Percentiles rank a stretch among this genome's conserved stretches.
phyloP scores from a whole-genome alignment of 1,140 invertebrate genomes.

The Phenacoccus solenopsis region DNA sequence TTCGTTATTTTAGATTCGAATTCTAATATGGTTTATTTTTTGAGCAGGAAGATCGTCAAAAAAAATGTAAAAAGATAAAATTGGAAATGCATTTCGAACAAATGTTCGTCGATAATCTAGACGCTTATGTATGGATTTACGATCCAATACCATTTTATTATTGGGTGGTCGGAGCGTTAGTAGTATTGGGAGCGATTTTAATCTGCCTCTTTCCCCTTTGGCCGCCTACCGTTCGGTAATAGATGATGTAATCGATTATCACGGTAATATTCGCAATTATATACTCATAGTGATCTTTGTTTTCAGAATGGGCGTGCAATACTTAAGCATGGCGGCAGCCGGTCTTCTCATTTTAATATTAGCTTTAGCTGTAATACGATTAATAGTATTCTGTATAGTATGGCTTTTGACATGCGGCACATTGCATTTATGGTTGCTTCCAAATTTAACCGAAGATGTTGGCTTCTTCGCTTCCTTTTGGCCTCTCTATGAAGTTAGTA shows the following conservation, averaged over 20 bases:
- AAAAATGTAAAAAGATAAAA: slow-evolving; percentile 53
- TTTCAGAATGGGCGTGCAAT: slow-evolving; percentile 82
- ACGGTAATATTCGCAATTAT: background rate
- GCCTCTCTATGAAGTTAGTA: slow-evolving; percentile 79
- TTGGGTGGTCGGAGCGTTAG: slow-evolving; percentile 81
- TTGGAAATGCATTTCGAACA: slow-evolving; percentile 95
- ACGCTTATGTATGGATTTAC: slow-evolving; percentile 99
- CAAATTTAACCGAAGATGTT: slow-evolving; percentile 96
- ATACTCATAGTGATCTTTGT: slow-evolving; percentile 19
- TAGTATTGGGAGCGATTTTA: slow-evolving; percentile 87
- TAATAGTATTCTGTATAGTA: slow-evolving; percentile 82
- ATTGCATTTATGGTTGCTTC: slow-evolving; percentile 92
- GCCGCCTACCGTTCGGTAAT: slow-evolving; percentile 74
- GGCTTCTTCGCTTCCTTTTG: slow-evolving; percentile 98
- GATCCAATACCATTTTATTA: slow-evolving; percentile 95
- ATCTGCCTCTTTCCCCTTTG: slow-evolving; percentile 96
- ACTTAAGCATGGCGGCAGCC: slow-evolving; percentile 85
- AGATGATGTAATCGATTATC: background rate
- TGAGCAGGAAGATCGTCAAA: slow-evolving; percentile 33
- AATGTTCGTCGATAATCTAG: slow-evolving; percentile 78
- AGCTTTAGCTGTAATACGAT: slow-evolving; percentile 69
- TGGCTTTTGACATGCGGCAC: slow-evolving; percentile 81
- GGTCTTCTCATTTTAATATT: slow-evolving; percentile 90
- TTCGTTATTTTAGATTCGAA: background rate
- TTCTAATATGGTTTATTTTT: slow-evolving; percentile 21